These are phyloP conservation scores for Brachymystax lenok DNA, from an alignment of 2,797 vertebrate species.

Conservation along the genomic window DNA sequence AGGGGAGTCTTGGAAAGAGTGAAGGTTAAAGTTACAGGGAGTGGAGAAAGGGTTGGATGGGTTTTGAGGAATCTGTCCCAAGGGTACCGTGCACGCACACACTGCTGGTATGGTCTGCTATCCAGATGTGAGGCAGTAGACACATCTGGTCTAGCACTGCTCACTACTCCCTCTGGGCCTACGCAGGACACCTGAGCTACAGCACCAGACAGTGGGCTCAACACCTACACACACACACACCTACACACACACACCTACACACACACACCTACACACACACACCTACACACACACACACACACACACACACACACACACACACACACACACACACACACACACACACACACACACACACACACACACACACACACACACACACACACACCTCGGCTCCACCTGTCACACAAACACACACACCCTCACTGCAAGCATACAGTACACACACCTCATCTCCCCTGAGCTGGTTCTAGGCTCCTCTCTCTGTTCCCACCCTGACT, in stretches of 20 bases:
- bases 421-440: too few species aligned
- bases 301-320: too few species aligned
- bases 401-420: neutral
- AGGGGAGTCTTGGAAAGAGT: neutral
- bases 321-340: too few species aligned
- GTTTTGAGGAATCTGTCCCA: slow-evolving; percentile 58
- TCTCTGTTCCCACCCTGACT: too few species aligned
- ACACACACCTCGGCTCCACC: too few species aligned
- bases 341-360: too few species aligned
- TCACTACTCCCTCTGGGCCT: slow-evolving; percentile 18
- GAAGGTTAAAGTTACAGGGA: slow-evolving; percentile 12
- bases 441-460: too few species aligned
- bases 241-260: too few species aligned
- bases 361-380: too few species aligned
- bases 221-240: slow-evolving; percentile 4
- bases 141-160: slow-evolving; percentile 5
- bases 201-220: slow-evolving; percentile 16
- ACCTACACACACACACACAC: too few species aligned
- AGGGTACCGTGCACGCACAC: slow-evolving; percentile 23
- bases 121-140: slow-evolving; percentile 63
- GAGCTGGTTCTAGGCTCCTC: too few species aligned
- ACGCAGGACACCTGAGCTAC: slow-evolving; percentile 3
- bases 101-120: slow-evolving; percentile 54
- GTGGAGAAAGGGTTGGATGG: slow-evolving; percentile 32
- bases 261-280: too few species aligned